Base-by-base conservation (phyloP, 2,113 vertebrate genomes). In the Neolamprologus tretocephalus region DNA sequence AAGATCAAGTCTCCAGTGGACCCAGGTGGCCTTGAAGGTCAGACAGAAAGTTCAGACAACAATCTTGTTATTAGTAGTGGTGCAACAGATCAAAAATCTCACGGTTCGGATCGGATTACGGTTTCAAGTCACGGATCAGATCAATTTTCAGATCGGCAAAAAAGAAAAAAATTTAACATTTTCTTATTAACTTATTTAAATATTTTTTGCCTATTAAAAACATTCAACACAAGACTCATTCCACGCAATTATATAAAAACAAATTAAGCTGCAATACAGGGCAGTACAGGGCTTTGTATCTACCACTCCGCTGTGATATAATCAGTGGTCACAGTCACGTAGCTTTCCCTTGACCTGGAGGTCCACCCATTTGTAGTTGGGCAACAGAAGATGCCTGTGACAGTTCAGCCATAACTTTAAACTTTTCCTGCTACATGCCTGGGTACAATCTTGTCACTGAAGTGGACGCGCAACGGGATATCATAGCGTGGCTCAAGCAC, bases 381-480 rank as follows among this genome's bases (percentile, higher is more conserved):
- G 9, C 19, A 53, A 53, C 51, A 53, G 2, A 53, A 53, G 51
- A 53, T 53, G 51, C 9, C 51, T 53, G 51, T 2, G 51, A 53
- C 2, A 21, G 19, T 53, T 53, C 19, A 53, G 51, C 51, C 51
- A 53, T 21, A 53, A 53, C 19, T 53, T 21, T 21, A 53, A 53
- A 53, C 51, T 53, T 53, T 53, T 53, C 9, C 51, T 53, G 51
- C 19, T 53, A 21, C n/a, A 53, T 53, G n/a, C 51, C 5, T 53
- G 51, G n/a, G 19, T 53, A 21, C 51, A 21, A 53, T 53, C 51
- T 53, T 53, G 51, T 53, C 51, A 53, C 51, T 53, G n/a, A 53
- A 53, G 51, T 54, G 51, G n/a, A 21, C 0, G n/a, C 1, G 2
- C 3, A 54, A 54, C 1, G 0, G 5, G n/a, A 54, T 21, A 53